Base-by-base conservation (phyloP, 2,888 invertebrate species). In the Lingula anatina region DNA sequence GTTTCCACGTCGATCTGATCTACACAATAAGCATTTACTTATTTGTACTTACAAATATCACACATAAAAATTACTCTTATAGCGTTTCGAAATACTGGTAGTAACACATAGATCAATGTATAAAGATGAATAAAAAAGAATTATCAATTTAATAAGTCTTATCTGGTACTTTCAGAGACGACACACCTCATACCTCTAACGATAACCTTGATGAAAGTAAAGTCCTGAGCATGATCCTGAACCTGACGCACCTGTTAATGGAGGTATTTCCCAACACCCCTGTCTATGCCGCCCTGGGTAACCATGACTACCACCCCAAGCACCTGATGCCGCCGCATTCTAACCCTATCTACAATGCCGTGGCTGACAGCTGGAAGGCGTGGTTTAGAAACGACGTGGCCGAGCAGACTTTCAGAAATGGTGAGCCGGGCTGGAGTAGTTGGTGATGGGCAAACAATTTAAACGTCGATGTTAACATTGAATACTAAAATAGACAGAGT, bases 251-350 rank as follows among this genome's bases (percentile, higher is more conserved):
- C 61, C 81, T 90, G 46, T 81, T 93, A 3, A 51, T 47, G 4
- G 46, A 42, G 3, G 46, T 45, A 2, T 71, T 72, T 47, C 88
- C 88, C 60, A 87, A 87, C 9, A 88, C 88, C 75, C 90, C 89
- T 74, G 88, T 92, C 55, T 90, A 90, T 73, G 91, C 93, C 7
- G 90, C 89, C 12, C 79, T 92, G 54, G 93, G 93, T 0, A 91
- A 92, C 75, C 86, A 90, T 71, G 93, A 93, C 73, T 89, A 74
- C 68, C 71, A 60, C 48, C 76, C 77, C 0, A 61, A 66, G 44
- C 62, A 68, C 86, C 28, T 83, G 81, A 62, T 84, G 81, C 62
- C 74, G n/a, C 64, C 70, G 26, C 65, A 70, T 20, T 60, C 63
- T 49, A 66, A 62, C 79, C 80, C 50, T 23, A 51, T 73, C 62